A percentile compares a stretch with the other conserved stretches of the same genome.
Conservation (phyloP, 1,140 invertebrate genomes). For the Ceratoteleas bidentatus region DNA sequence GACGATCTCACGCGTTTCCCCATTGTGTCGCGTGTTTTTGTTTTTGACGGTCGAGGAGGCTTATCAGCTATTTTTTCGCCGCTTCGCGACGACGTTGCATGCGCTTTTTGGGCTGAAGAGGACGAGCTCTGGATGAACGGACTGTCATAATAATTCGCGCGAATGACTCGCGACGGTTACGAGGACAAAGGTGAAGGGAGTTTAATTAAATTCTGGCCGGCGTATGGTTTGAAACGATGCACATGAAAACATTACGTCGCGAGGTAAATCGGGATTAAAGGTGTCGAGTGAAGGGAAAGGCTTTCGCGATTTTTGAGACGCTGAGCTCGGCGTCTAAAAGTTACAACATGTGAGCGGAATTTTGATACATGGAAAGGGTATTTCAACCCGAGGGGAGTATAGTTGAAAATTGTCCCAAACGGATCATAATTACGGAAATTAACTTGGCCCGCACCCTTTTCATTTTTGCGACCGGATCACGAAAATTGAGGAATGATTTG, state of each 20-base stretch:
- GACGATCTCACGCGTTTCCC: conserved; percentile 2
- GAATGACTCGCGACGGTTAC: conserved; percentile 39
- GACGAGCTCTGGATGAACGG: conserved; percentile 32
- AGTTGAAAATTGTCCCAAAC: too few species aligned
- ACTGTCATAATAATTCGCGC: conserved; percentile 54
- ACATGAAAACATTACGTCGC: conserved; percentile 38
- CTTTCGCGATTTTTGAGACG: conserved; percentile 11
- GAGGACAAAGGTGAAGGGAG: conserved; percentile 42
- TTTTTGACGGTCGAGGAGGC: conserved; percentile 12
- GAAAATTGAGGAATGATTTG: conserved; percentile 1
- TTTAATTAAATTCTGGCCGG: conserved; percentile 58
- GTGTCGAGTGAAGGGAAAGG: conserved; percentile 19
- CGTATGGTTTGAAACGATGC: conserved; percentile 30
- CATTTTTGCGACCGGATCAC: too few species aligned
- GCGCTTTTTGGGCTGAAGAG: conserved; percentile 10
- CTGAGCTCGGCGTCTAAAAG: too few species aligned
- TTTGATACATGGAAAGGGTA: too few species aligned
- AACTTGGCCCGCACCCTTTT: too few species aligned
- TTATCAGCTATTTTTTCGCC: conserved; percentile 26
- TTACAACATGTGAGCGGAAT: too few species aligned
- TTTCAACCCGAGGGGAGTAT: too few species aligned
- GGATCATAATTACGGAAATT: not conserved
- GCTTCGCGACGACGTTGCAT: conserved; percentile 7
- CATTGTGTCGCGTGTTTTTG: conserved; percentile 10
- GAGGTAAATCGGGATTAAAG: conserved; percentile 44